Base-by-base conservation (phyloP, 2,888 invertebrate species). In the Drosophila quasianomalipes region DNA sequence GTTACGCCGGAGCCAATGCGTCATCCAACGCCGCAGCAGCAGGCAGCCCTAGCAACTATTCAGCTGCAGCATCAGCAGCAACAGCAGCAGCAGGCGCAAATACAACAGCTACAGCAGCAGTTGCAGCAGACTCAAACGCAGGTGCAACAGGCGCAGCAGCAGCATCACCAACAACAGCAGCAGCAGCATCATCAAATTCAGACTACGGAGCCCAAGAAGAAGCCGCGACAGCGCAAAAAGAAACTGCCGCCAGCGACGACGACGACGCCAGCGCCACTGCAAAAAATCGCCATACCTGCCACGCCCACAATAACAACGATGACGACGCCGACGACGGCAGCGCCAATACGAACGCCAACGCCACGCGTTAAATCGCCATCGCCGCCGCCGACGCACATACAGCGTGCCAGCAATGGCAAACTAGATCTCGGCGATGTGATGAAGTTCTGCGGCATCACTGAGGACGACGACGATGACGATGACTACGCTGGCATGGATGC, bases 361-460 rank as follows among this genome's bases (percentile, higher is more conserved):
- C 67, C 65, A 49, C 79, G 63, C 33, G 31, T 51, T 14, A 79
- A 79, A 64, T 79, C 79, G 37, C 79, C 82, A 44, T 79, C 79
- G 58, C 79, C 79, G 19, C 85, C 91, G 44, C 91, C 91, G 37
- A 86, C 85, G 75, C 90, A 91, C 76, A 92, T 85, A 69, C 89
- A 84, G 62, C 85, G 91, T 49, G 83, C 93, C 64, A 92, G 93
- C 82, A 92, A 93, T 61, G 93, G 93, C 19, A 95, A 95, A 89
- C 92, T 96, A 63, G 96, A 96, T 92, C 94, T 96, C 82, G 96
- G 96, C 62, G 96, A 96, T 92, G 95, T 96, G 47, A 96, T 96
- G 95, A 96, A 96, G 92, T 94, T 96, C 72, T 96, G 96, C 58
- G 95, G 96, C 93, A 94, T 94, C 67, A 96, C 95, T 74, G 96